Evolutionary conservation across 2,797 vertebrate species (phyloP).

Genomic region (Cercopithecus mitis): DNA sequence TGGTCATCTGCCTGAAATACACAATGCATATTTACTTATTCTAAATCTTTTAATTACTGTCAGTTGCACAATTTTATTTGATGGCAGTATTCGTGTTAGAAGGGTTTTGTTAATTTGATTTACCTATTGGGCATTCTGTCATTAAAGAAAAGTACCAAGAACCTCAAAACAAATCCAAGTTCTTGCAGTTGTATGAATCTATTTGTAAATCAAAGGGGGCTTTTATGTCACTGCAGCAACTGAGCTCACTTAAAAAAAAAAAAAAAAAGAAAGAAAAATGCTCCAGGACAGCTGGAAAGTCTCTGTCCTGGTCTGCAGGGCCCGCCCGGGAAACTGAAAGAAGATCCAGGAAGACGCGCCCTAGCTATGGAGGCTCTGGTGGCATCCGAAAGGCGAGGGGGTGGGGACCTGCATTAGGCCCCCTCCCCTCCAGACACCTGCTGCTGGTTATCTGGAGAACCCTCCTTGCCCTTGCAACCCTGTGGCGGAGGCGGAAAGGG

Average conservation of each 20-base stretch:
- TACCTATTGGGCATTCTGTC: not conserved
- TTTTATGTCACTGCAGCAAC: not conserved
- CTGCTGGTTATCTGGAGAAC: not conserved
- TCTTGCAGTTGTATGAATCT: not conserved
- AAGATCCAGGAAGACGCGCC: not conserved
- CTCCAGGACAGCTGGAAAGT: not conserved
- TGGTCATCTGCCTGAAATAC: not conserved
- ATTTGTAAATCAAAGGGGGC: not conserved
- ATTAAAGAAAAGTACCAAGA: not conserved
- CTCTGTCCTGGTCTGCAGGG: not conserved
- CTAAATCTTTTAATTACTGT: not conserved
- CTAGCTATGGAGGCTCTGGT: not conserved
- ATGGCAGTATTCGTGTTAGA: not conserved
- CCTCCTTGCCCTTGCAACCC: too few species aligned
- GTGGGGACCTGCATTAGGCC: not conserved
- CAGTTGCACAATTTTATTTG: not conserved
- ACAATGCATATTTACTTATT: fast-evolving
- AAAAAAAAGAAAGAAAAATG: not conserved
- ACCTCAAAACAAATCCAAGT: not conserved
- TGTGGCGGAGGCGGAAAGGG: not conserved
- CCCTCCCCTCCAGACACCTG: not conserved
- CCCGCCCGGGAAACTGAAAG: not conserved
- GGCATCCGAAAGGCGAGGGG: fast-evolving
- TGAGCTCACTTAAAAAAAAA: too few species aligned
- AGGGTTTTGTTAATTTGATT: not conserved